phyloP scores from a whole-genome alignment of 92 coral and sea anemone genomes.

The Zoanthus sociatus region DNA sequence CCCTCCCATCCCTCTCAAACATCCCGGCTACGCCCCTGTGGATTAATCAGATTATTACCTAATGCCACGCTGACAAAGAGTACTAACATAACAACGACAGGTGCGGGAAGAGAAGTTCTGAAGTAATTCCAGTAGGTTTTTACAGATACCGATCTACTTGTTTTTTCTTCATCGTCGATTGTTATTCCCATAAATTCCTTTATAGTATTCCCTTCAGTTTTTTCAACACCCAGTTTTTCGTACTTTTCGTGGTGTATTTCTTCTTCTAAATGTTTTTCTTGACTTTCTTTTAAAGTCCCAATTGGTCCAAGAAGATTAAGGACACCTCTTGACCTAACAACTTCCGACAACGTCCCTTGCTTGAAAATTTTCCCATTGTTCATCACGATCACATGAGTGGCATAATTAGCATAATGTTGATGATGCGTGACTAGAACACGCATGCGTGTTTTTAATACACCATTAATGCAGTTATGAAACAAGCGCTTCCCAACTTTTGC shows the following conservation, averaged over 20 bases:
- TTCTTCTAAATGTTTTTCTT: neutral
- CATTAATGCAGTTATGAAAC: constrained; percentile 2
- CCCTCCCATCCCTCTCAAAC: no score
- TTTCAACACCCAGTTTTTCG: neutral
- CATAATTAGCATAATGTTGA: neutral
- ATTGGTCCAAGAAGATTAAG: neutral
- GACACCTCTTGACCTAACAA: neutral
- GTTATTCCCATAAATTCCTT: neutral
- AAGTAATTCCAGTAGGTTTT: constrained; percentile 6
- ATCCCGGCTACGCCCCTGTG: no score
- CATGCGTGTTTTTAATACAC: neutral
- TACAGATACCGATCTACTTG: neutral
- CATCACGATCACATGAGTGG: neutral
- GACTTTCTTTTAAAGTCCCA: neutral
- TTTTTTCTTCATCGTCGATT: neutral
- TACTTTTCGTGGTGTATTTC: neutral
- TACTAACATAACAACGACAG: neutral
- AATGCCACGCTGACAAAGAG: neutral
- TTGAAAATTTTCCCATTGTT: neutral
- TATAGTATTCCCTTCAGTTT: neutral
- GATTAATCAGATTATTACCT: neutral
- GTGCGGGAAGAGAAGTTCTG: neutral
- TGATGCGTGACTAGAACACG: constrained; percentile 15
- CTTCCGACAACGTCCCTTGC: neutral
- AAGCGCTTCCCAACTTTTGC: constrained; percentile 11